phyloP scores from a whole-genome alignment of 2,113 vertebrate genomes.

The Misgurnus anguillicaudatus region DNA sequence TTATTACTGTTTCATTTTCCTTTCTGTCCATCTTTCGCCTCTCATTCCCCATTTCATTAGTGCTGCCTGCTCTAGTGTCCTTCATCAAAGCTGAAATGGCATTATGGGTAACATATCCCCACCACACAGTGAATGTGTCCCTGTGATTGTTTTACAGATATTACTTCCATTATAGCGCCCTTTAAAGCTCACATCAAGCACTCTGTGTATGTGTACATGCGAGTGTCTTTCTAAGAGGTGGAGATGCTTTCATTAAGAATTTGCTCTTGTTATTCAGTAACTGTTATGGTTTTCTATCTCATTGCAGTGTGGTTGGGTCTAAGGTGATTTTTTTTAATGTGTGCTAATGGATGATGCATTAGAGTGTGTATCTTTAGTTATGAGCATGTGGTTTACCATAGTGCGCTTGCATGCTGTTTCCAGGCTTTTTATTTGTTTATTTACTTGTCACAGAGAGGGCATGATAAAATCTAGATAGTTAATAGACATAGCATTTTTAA shows the following conservation, averaged over 20 bases:
- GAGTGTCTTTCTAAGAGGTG: slow-evolving; percentile 15
- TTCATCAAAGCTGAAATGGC: slow-evolving; percentile 52
- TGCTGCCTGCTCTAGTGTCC: slow-evolving; percentile 38
- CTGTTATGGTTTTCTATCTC: slow-evolving; percentile 24
- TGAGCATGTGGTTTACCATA: not conserved
- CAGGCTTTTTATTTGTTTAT: not conserved
- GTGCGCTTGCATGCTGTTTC: not conserved
- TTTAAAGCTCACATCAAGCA: slow-evolving; percentile 7
- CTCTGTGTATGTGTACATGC: slow-evolving; percentile 7
- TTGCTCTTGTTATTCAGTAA: slow-evolving; percentile 22
- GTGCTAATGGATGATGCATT: slow-evolving; percentile 5
- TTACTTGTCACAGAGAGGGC: not conserved
- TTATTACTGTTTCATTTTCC: slow-evolving; percentile 4
- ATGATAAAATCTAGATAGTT: no score
- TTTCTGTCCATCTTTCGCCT: not conserved
- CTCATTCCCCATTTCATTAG: slow-evolving; percentile 49
- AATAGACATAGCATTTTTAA: no score
- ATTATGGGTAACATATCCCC: slow-evolving; percentile 50
- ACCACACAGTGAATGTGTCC: slow-evolving; percentile 24
- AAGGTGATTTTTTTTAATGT: slow-evolving; percentile 24
- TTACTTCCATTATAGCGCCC: slow-evolving; percentile 47
- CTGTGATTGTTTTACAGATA: slow-evolving; percentile 50
- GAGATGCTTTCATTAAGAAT: slow-evolving; percentile 47
- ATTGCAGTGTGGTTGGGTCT: slow-evolving; percentile 2
- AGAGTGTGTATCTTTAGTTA: not conserved